Evolutionary conservation across 2,797 vertebrate species (phyloP).

Genomic region (Prionace glauca): DNA sequence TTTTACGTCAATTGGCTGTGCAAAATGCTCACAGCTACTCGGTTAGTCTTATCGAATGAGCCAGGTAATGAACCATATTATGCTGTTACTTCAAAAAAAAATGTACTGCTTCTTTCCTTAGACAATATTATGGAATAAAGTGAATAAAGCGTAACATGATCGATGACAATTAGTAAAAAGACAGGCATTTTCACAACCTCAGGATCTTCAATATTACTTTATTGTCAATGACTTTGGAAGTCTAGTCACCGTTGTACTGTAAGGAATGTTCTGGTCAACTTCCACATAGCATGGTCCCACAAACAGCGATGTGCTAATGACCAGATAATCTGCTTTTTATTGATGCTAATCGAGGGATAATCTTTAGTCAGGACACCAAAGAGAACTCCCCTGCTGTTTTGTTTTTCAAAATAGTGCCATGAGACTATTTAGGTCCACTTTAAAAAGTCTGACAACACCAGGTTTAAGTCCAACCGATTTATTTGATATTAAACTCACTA

Average conservation of each 20-base stretch:
- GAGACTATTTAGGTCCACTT: not conserved
- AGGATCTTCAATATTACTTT: not conserved
- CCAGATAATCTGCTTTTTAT: not conserved
- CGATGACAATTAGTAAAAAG: not conserved
- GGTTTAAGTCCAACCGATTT: no score
- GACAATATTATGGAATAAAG: not conserved
- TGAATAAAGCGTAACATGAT: not conserved
- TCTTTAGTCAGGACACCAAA: not conserved
- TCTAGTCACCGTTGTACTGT: not conserved
- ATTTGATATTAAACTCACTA: no score
- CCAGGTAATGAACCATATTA: not conserved
- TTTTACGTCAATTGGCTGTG: not conserved
- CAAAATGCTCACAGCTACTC: not conserved
- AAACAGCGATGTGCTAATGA: not conserved
- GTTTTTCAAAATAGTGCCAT: not conserved
- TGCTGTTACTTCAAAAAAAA: conserved; percentile 10
- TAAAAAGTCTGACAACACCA: not conserved
- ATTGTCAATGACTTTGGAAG: not conserved
- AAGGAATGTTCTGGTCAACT: not conserved
- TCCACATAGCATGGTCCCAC: not conserved
- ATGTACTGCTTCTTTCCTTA: not conserved
- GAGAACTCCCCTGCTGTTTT: not conserved
- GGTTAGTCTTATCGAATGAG: not conserved
- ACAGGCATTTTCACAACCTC: not conserved
- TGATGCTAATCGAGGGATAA: not conserved